Evolutionary conservation across 2,797 vertebrate species (phyloP), one percentile per base, ranked within the genome.

Genomic region (Anguilla anguilla): DNA sequence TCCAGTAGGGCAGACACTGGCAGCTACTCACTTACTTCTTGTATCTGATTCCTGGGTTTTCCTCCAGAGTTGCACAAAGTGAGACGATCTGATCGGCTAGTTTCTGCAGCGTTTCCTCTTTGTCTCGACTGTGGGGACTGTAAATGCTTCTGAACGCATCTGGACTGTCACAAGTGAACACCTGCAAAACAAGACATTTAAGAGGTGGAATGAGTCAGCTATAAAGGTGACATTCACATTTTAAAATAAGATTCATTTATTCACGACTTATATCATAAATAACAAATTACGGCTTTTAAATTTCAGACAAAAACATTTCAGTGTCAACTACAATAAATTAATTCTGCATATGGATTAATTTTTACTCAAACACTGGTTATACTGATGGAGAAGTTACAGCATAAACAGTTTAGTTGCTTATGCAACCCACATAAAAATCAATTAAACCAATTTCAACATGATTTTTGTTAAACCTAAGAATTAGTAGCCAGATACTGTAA

Each of bases 11-110:
- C 9, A 15, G 0, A 51, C 6, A 77, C 17, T 15, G 15, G 74
- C 74, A 46, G 35, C 17, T 19, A 82, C 83, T 55, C 59, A 86
- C 94, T 94, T 93, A 99, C 98, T 96, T 98, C 94, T 96, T 98
- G 88, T 97, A 99, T 92, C 98, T 92, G 88, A 99, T 95, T 46
- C 98, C 98, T 9, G 99, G 99, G 90, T 99, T 97, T 92, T 99
- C 98, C 15, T 99, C 97, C 91, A 99, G 91, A 0, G 97, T 98
- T 87, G 98, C 98, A 89, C 98, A 99, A 2, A 99, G 95, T 0
- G 98, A 97, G 88, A 99, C 97, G 9, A 99, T 97, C 92, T 99
- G 98, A 61, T 98, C 96, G 35, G 98, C 97, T 0, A 97, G 92
- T 1, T 85, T 93, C 89, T 96, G 94, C 94, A 99, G 93, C 89